Evolutionary conservation across 2,888 invertebrate genomes (phyloP), one percentile per base, ranked within the genome.

Genomic region (Pristionchus entomophagus): DNA sequence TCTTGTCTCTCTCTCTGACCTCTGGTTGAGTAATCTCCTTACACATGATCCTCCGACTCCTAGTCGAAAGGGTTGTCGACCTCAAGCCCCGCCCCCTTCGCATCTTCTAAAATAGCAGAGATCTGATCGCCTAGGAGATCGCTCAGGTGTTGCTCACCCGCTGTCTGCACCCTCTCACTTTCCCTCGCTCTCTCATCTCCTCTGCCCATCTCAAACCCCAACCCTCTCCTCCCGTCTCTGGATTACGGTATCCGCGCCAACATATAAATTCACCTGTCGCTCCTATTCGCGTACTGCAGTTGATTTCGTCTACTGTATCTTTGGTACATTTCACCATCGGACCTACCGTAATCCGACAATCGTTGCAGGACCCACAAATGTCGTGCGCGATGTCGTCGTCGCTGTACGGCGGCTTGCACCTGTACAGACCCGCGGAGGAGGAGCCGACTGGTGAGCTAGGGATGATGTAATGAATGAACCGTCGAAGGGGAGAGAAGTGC

Each of bases 381-480:
- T 49, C 78, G 22, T 49, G 78, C 19, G 49, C 77, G 49, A 80
- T 80, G 78, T 80, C 78, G 51, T 51, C 49, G 49, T 80, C 78
- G 49, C 32, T 80, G 51, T 80, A 80, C 78, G 78, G 78, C 35
- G 49, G 51, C 19, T 35, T 80, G 78, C 78, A 51, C 22, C 3
- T 80, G 41, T 80, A 80, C 32, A 49, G 78, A 51, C 26, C 73
- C 41, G 41, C 73, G 0, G 45, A 22, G 41, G 73, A 73, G 73
- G 73, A 73, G n/a, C 73, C 73, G 1, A 26, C 73, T 12, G 73
- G 73, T 65, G 35, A 65, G 65, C 2, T 41, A 26, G 14, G 45
- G 14, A 14, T 10, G 45, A 45, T n/a, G n/a, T n/a, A n/a, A n/a
- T n/a, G n/a, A n/a, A n/a, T n/a, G n/a, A n/a, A n/a, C n/a, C n/a